These are phyloP conservation scores for Acanthopleura granulata DNA, from an alignment of 2,888 invertebrate species.

Conservation along the genomic window DNA sequence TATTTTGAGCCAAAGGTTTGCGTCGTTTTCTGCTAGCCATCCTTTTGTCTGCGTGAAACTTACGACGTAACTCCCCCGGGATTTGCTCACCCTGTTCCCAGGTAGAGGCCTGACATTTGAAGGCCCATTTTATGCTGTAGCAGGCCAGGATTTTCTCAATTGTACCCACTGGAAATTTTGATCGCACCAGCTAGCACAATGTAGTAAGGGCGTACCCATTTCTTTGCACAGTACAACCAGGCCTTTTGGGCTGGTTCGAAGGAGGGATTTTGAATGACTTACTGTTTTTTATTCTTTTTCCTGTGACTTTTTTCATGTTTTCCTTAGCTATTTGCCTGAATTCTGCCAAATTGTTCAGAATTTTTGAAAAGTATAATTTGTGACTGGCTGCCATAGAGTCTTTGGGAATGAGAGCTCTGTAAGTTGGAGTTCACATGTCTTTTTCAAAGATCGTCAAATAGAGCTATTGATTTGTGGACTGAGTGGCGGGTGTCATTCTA, in stretches of 20 bases:
- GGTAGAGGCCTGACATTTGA: neutral
- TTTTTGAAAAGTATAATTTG: conserved; percentile 9
- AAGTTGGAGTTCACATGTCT: neutral
- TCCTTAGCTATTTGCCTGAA: neutral
- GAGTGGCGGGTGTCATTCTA: conserved; percentile 29
- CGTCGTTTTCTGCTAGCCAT: conserved; percentile 7
- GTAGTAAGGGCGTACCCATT: conserved; percentile 27
- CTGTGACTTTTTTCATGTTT: conserved; percentile 26
- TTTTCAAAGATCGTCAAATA: neutral
- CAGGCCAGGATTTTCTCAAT: conserved; percentile 9
- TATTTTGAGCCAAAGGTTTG: conserved; percentile 8
- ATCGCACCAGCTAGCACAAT: conserved; percentile 26
- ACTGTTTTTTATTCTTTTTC: no score
- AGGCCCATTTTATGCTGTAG: neutral
- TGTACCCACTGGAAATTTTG: neutral
- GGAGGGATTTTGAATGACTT: conserved; percentile 24
- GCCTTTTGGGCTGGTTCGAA: conserved; percentile 13
- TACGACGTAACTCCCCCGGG: neutral
- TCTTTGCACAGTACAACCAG: conserved; percentile 20
- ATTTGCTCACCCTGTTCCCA: neutral
- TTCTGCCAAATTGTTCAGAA: neutral
- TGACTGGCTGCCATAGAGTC: neutral
- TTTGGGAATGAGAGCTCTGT: neutral
- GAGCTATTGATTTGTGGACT: conserved; percentile 23
- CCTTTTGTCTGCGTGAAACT: conserved; percentile 3